Conservation (phyloP, 2,797 vertebrate species). For the Sparus aurata region DNA sequence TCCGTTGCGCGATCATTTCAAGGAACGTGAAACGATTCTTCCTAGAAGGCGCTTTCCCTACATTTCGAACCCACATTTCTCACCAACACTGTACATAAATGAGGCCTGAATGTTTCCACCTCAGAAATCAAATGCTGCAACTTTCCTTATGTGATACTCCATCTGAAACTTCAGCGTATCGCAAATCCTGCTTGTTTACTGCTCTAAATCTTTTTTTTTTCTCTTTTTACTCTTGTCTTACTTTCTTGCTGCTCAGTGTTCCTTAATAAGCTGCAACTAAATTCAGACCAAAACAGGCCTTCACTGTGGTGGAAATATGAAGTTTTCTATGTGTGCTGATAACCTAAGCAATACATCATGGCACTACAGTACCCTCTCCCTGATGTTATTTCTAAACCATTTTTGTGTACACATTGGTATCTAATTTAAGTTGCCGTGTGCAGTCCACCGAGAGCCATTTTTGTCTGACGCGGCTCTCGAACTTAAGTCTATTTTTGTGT, state of each 20-base stretch:
- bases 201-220: background rate
- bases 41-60: background rate
- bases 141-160: background rate
- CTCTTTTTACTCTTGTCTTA: background rate
- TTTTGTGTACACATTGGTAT: constrained; percentile 23
- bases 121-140: constrained; percentile 42
- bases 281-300: constrained; percentile 43
- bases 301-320: constrained; percentile 1
- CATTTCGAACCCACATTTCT: background rate
- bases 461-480: constrained; percentile 23
- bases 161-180: background rate
- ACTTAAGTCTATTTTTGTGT: constrained; percentile 47
- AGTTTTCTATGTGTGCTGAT: constrained; percentile 13
- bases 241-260: background rate
- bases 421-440: constrained; percentile 27
- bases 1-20: background rate
- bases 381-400: constrained; percentile 22
- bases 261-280: constrained; percentile 17
- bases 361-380: background rate
- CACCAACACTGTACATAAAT: constrained; percentile 11
- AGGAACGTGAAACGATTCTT: background rate
- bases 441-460: constrained; percentile 21
- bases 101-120: constrained; percentile 27
- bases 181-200: background rate
- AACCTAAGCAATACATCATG: background rate